Evolutionary conservation across 1,140 invertebrate species (phyloP).

Genomic region (Caenorhabditis remanei): DNA sequence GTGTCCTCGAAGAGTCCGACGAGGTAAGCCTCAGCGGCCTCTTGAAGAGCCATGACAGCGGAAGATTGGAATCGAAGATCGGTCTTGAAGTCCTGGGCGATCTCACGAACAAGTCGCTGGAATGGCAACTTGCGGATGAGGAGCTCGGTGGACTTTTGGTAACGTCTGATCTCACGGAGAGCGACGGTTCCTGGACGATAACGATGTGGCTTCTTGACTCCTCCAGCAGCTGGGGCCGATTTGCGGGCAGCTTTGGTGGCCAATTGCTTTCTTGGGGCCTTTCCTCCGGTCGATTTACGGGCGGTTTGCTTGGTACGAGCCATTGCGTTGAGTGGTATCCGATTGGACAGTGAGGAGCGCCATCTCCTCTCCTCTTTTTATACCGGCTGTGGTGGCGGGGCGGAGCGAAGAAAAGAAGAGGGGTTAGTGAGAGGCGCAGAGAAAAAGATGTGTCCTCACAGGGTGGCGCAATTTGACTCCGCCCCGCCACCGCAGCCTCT

Average conservation of each 20-base stretch:
- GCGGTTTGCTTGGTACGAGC: constrained; percentile 89
- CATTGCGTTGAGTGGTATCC: constrained; percentile 79
- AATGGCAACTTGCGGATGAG: constrained; percentile 81
- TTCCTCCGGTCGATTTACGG: constrained; percentile 86
- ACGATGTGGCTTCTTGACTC: constrained; percentile 85
- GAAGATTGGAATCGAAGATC: constrained; percentile 87
- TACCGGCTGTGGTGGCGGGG: too few species aligned
- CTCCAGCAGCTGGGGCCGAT: constrained; percentile 84
- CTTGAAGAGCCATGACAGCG: constrained; percentile 84
- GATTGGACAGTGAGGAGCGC: too few species aligned
- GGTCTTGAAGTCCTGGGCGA: constrained; percentile 84
- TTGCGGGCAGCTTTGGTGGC: constrained; percentile 85
- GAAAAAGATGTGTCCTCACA: too few species aligned
- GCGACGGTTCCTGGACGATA: constrained; percentile 77
- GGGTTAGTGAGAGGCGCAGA: too few species aligned
- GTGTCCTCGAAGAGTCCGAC: constrained; percentile 91
- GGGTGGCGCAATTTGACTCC: too few species aligned
- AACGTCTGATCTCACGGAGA: constrained; percentile 76
- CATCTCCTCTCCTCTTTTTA: too few species aligned
- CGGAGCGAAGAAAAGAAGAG: too few species aligned
- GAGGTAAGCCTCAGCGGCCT: constrained; percentile 90
- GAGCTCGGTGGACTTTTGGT: constrained; percentile 84
- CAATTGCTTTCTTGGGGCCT: constrained; percentile 88
- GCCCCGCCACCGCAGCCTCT: too few species aligned
- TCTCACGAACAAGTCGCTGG: constrained; percentile 82